Base-by-base conservation (phyloP, 2,797 vertebrate genomes). In the Takifugu rubripes region DNA sequence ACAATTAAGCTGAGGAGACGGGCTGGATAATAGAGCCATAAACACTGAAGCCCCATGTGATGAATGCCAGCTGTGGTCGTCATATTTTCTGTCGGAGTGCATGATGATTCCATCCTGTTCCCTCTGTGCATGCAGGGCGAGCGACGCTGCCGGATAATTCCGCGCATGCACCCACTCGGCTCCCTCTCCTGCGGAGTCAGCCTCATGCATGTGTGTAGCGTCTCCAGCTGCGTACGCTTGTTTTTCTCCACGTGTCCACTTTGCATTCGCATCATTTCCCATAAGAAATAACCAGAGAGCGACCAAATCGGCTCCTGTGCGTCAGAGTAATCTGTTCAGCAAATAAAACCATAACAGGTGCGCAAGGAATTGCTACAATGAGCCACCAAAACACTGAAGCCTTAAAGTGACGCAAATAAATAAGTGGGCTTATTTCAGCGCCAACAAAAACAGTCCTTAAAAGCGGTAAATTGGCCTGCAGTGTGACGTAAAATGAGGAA, bases 1-100 rank as follows among this genome's bases (percentile, higher is more conserved):
- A 80, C 82, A 83, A 84, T 87, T 88, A 87, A 75, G 82, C 72
- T 69, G 77, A 77, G 63, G 78, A 74, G 80, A 85, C 74, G 52
- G 68, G 68, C 61, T 40, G 17, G 70, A 63, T 85, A 87, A 87
- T 87, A 75, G 81, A 79, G 74, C 81, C 85, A 81, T 89, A 82
- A 88, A 88, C 78, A 83, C 70, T 79, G 72, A 72, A 79, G 53
- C 53, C 61, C 5, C 5, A 66, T 72, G 72, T 81, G 81, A 85
- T 84, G 54, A 82, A 85, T 74, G 69, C 54, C 33, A 44, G 52
- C 68, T 70, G 58, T 54, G 69, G 71, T 61, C 56, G 65, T 59
- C 67, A 72, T 78, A 69, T 73, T 83, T 21, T 82, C 49, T 76
- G 61, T 75, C 69, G 63, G 55, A 65, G 65, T 67, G 49, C 70